Conservation (phyloP, 2,888 invertebrate genomes). For the Brachynemurus nebulosus region DNA sequence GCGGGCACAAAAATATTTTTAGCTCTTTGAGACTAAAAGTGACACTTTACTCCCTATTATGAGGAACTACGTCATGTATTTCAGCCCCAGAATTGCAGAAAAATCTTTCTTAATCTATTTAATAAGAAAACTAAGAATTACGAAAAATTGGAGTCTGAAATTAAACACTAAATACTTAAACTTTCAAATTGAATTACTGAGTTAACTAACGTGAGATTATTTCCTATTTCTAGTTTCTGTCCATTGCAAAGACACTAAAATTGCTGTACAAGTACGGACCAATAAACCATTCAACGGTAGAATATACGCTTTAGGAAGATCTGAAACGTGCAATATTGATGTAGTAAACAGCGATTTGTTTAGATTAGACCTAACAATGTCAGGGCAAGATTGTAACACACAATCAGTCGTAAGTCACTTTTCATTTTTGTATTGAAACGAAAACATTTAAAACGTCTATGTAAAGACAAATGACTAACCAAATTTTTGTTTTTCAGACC, state of each 20-base stretch:
- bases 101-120: too few relatives aligned
- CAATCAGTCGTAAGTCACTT: slow-evolving; percentile 72
- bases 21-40: too few relatives aligned
- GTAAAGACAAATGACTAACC: slow-evolving; percentile 2
- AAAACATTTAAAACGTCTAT: slow-evolving; percentile 1
- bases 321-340: slow-evolving; percentile 90
- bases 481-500: slow-evolving; percentile 44
- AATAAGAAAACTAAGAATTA: too few relatives aligned
- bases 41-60: too few relatives aligned
- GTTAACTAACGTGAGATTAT: too few relatives aligned
- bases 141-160: too few relatives aligned
- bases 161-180: too few relatives aligned
- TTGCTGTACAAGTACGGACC: slow-evolving; percentile 83
- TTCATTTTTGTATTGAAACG: not conserved
- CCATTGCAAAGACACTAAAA: slow-evolving; percentile 87
- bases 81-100: too few relatives aligned
- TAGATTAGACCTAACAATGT: slow-evolving; percentile 83
- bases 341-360: slow-evolving; percentile 86
- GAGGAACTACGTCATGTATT: too few relatives aligned
- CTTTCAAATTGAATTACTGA: too few relatives aligned
- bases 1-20: too few relatives aligned
- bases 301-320: slow-evolving; percentile 84
- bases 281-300: slow-evolving; percentile 91
- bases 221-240: slow-evolving; percentile 57
- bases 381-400: slow-evolving; percentile 88